These are phyloP conservation scores for Eremobia ochroleuca DNA, from an alignment of 2,888 invertebrate genomes.

Conservation along the genomic window DNA sequence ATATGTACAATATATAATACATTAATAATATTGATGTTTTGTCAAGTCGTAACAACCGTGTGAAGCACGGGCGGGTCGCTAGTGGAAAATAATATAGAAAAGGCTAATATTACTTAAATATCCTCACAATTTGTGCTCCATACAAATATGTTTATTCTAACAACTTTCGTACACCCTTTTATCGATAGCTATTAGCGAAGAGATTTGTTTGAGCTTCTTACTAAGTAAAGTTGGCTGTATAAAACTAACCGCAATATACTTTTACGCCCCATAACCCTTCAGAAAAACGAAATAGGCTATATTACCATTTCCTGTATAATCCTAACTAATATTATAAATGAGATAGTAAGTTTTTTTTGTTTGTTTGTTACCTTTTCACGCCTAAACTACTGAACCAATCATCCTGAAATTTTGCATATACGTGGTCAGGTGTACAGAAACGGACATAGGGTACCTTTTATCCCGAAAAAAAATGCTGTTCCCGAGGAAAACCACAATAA, in stretches of 20 bases:
- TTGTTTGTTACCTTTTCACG: no score
- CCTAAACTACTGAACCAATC: no score
- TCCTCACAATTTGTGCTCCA: neutral
- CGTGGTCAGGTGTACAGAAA: no score
- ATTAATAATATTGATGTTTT: neutral
- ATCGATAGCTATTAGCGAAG: slow-evolving; percentile 15
- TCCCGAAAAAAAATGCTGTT: no score
- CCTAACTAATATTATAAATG: no score
- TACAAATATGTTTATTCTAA: neutral
- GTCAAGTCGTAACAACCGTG: neutral
- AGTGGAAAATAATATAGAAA: neutral
- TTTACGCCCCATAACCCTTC: slow-evolving; percentile 21
- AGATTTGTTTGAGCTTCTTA: slow-evolving; percentile 19
- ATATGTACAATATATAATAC: no score
- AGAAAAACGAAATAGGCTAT: slow-evolving; percentile 19
- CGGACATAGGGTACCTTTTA: no score
- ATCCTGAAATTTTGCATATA: no score
- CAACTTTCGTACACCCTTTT: slow-evolving; percentile 2
- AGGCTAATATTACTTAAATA: slow-evolving; percentile 6
- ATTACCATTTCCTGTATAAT: slow-evolving; percentile 43
- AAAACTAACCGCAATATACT: slow-evolving; percentile 21
- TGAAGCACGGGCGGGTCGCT: neutral
- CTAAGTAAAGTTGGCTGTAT: slow-evolving; percentile 8
- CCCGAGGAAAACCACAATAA: no score
- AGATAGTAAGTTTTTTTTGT: no score